Percentiles rank a stretch among this genome's conserved stretches.
These are phyloP conservation scores for Ibidorhyncha struthersii DNA, from an alignment of 2,113 vertebrate species.

Conservation along the genomic window DNA sequence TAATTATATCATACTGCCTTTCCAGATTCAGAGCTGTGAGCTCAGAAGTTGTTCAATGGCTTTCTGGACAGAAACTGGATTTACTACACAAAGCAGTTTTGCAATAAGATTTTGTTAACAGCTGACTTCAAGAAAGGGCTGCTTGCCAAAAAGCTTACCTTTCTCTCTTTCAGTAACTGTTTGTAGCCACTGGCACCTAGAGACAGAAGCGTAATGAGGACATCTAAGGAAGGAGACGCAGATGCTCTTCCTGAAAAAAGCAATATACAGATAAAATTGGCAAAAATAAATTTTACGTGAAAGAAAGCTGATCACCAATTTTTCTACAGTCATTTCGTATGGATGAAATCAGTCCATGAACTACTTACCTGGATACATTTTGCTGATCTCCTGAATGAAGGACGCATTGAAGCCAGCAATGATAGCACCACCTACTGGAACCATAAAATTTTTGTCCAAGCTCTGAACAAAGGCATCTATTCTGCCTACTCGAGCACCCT, in stretches of 20 bases:
- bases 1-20: neutral
- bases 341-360: neutral
- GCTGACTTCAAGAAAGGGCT: neutral
- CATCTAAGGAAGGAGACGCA: conserved; percentile 92
- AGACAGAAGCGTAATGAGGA: conserved; percentile 93
- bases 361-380: conserved; percentile 93
- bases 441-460: conserved; percentile 99
- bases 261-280: neutral
- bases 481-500: conserved; percentile 92
- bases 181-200: conserved; percentile 92
- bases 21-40: neutral
- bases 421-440: conserved; percentile 97
- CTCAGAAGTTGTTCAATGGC: neutral
- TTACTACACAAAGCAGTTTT: neutral
- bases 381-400: conserved; percentile 94
- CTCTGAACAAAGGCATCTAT: conserved; percentile 98
- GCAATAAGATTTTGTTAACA: neutral
- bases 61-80: neutral
- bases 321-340: neutral
- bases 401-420: conserved; percentile 92
- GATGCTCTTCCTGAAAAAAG: conserved; percentile 89
- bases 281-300: neutral
- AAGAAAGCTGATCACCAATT: neutral
- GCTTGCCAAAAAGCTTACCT: conserved; percentile 78
- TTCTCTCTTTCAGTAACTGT: conserved; percentile 90